Evolutionary conservation across 2,888 invertebrate species (phyloP).

Genomic region (Arrhopalites spinosus): DNA sequence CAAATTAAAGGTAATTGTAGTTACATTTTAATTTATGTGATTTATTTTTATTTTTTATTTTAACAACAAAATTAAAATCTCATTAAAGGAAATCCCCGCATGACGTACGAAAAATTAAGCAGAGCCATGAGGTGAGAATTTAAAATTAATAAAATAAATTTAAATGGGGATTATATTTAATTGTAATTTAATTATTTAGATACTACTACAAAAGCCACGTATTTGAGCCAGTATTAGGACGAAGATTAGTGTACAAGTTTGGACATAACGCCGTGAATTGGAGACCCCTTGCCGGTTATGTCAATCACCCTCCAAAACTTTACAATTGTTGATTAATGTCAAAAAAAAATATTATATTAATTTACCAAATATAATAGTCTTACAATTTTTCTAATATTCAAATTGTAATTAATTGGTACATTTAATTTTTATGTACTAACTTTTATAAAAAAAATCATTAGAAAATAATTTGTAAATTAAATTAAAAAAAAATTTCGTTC

Average conservation of each 20-base stretch:
- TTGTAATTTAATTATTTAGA: too few species aligned
- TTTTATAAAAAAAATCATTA: too few species aligned
- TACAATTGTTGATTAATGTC: background rate
- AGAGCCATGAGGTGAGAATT: constrained; percentile 86
- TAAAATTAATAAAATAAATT: constrained; percentile 30
- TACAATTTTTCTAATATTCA: too few species aligned
- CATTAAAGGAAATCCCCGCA: constrained; percentile 72
- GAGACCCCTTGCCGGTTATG: constrained; percentile 68
- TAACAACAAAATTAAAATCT: too few species aligned
- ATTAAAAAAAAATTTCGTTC: too few species aligned
- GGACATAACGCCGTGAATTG: constrained; percentile 79
- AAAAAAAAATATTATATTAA: too few species aligned
- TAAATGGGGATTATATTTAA: constrained; percentile 6
- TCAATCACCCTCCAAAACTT: background rate
- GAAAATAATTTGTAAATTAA: too few species aligned
- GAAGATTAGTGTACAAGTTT: constrained; percentile 79
- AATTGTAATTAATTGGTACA: too few species aligned
- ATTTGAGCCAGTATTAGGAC: constrained; percentile 74
- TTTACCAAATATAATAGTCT: too few species aligned
- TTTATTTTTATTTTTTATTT: background rate
- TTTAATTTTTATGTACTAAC: too few species aligned
- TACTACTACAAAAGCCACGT: constrained; percentile 81
- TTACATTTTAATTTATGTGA: background rate
- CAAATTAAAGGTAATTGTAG: constrained; percentile 69
- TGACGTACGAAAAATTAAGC: constrained; percentile 92